A percentile compares a stretch with the other conserved stretches of the same genome.
phyloP scores from a whole-genome alignment of 2,888 invertebrate species.

The Sarcophaga carnaria region DNA sequence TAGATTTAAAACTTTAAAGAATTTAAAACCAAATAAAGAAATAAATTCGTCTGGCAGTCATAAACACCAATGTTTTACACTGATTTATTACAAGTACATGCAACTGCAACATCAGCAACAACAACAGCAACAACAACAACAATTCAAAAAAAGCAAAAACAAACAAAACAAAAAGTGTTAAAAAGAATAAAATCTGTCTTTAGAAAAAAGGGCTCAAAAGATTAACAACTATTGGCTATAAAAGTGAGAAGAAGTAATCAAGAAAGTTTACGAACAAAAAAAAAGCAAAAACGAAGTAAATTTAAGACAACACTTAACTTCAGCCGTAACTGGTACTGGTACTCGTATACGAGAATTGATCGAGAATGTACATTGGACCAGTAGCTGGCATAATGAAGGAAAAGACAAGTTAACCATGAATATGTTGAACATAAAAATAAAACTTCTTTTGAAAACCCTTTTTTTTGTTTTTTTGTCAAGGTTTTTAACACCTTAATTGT shows the following conservation, averaged over 20 bases:
- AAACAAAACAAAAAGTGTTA: slow-evolving; percentile 60
- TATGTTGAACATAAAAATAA: too few species aligned
- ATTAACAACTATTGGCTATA: slow-evolving; percentile 23
- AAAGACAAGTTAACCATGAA: too few species aligned
- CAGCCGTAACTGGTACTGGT: too few species aligned
- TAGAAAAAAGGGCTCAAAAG: slow-evolving; percentile 36
- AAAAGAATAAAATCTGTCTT: slow-evolving; percentile 38
- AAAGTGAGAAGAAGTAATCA: slow-evolving; percentile 45
- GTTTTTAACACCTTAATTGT: slow-evolving; percentile 66
- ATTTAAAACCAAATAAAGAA: slow-evolving; percentile 26
- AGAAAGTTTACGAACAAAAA: background rate
- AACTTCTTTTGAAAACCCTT: too few species aligned
- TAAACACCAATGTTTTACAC: slow-evolving; percentile 66
- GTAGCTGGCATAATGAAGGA: too few species aligned
- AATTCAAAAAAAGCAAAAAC: background rate
- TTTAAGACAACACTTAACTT: too few species aligned
- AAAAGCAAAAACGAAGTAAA: too few species aligned
- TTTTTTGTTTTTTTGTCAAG: slow-evolving; percentile 14
- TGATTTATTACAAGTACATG: slow-evolving; percentile 61
- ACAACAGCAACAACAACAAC: slow-evolving; percentile 4
- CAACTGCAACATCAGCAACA: slow-evolving; percentile 37
- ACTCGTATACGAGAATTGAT: too few species aligned
- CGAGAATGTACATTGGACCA: too few species aligned
- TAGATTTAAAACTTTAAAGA: slow-evolving; percentile 52
- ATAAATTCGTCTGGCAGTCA: slow-evolving; percentile 53